phyloP scores from a whole-genome alignment of 2,113 vertebrate species.

The Sitta europaea region DNA sequence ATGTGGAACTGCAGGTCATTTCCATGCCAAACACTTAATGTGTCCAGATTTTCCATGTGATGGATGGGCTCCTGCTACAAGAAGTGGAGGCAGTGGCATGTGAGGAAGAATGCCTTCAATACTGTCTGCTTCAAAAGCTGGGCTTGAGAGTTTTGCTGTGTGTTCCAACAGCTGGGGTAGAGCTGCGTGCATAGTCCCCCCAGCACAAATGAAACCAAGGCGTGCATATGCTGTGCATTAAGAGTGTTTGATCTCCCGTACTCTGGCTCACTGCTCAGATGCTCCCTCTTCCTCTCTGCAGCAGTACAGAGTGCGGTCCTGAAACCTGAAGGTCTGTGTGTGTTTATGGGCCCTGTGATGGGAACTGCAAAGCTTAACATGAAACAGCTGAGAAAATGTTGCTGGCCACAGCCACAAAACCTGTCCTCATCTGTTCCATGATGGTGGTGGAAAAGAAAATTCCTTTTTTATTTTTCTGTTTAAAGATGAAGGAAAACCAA shows the following conservation, averaged over 20 bases:
- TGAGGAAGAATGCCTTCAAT: neutral
- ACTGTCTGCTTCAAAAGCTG: neutral
- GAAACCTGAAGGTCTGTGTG: neutral
- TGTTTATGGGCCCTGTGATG: neutral
- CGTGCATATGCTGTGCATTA: conserved; percentile 37
- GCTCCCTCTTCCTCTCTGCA: neutral
- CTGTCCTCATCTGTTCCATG: neutral
- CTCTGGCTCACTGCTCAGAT: neutral
- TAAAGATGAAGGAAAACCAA: neutral
- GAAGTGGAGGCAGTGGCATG: neutral
- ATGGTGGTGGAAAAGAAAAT: neutral
- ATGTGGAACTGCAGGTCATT: neutral
- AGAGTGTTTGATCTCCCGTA: conserved; percentile 10
- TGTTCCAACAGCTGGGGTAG: neutral
- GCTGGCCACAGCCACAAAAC: neutral
- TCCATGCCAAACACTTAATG: neutral
- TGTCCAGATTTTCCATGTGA: neutral
- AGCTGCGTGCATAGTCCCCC: neutral
- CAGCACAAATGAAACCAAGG: conserved; percentile 36
- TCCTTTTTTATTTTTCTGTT: neutral
- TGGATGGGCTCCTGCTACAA: neutral
- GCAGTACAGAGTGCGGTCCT: neutral
- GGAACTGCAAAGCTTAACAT: neutral
- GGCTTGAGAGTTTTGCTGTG: neutral
- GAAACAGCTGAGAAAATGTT: neutral